Evolutionary conservation across 2,888 invertebrate genomes (phyloP).

Genomic region (Phyllotreta striolata): DNA sequence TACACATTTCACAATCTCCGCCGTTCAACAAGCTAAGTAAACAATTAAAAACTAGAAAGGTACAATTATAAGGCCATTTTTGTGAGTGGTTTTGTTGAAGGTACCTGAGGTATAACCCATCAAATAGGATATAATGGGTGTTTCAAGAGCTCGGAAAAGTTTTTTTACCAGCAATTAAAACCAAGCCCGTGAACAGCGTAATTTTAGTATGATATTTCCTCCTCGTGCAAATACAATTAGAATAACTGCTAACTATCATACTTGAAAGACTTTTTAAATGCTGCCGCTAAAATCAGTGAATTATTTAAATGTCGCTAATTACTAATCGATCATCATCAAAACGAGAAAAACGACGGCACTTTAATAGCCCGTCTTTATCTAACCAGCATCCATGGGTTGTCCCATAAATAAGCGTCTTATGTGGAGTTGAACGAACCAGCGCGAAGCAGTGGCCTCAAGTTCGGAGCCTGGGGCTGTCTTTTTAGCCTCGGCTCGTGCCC

Average conservation of each 20-base stretch:
- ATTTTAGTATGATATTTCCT: too few relatives aligned
- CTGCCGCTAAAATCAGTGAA: too few relatives aligned
- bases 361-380: not conserved
- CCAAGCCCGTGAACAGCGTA: not conserved
- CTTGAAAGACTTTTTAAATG: too few relatives aligned
- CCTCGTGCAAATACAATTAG: too few relatives aligned
- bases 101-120: too few relatives aligned
- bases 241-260: too few relatives aligned
- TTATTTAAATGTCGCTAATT: too few relatives aligned
- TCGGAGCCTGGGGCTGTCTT: slow-evolving; percentile 15
- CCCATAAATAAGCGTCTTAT: slow-evolving; percentile 9
- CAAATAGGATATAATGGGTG: too few relatives aligned
- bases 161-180: not conserved
- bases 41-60: slow-evolving; percentile 16
- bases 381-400: slow-evolving; percentile 4
- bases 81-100: not conserved
- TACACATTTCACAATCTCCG: slow-evolving; percentile 23
- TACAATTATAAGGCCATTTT: slow-evolving; percentile 17
- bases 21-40: slow-evolving; percentile 3
- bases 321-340: too few relatives aligned
- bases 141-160: too few relatives aligned
- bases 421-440: slow-evolving; percentile 15
- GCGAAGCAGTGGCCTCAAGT: slow-evolving; percentile 16
- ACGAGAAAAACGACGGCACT: too few relatives aligned
- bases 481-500: slow-evolving; percentile 15